A percentile compares a stretch with the other conserved stretches of the same genome.
phyloP scores from a whole-genome alignment of 2,113 vertebrate genomes.

The Megalops atlanticus region DNA sequence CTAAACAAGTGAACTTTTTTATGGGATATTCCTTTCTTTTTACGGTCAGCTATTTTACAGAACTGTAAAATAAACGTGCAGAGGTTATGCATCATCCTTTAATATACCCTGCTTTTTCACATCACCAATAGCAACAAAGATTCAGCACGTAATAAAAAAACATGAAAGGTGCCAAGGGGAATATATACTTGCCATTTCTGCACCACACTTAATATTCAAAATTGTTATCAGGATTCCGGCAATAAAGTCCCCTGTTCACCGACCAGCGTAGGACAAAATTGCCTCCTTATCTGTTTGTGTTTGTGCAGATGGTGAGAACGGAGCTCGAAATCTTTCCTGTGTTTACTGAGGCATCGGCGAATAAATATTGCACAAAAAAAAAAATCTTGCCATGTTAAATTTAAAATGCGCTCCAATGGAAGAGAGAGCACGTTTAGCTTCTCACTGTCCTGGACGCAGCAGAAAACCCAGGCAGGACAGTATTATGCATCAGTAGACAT shows the following conservation, averaged over 20 bases:
- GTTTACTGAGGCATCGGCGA: not conserved
- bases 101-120: not conserved
- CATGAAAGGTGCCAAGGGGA: not conserved
- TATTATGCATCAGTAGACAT: not conserved
- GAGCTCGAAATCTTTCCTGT: not conserved
- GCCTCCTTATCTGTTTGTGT: not conserved
- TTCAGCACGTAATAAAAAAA: not conserved
- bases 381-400: not conserved
- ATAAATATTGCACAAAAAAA: not conserved
- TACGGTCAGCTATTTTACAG: slow-evolving; percentile 1
- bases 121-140: not conserved
- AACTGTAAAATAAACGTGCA: not conserved
- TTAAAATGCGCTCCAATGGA: not conserved
- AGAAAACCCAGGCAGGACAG: not conserved
- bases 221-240: not conserved
- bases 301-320: not conserved
- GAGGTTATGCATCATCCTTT: not conserved
- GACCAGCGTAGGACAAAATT: not conserved
- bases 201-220: not conserved
- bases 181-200: not conserved
- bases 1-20: not conserved
- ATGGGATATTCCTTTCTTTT: not conserved
- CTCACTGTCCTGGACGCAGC: not conserved
- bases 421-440: not conserved
- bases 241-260: not conserved